These are phyloP conservation scores for Latheticus oryzae DNA, from an alignment of 2,888 invertebrate species.

Conservation along the genomic window DNA sequence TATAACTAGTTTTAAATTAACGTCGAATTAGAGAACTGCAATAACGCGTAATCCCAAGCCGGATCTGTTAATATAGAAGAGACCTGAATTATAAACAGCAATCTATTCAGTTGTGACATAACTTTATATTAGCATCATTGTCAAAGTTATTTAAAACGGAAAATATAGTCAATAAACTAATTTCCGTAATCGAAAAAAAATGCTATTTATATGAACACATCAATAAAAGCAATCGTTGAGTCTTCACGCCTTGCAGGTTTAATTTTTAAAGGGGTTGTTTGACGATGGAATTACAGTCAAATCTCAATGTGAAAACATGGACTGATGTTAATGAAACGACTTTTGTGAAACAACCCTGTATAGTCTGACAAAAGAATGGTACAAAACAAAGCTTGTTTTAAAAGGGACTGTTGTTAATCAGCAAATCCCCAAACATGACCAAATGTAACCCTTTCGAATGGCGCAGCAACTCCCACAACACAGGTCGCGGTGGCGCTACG, in stretches of 20 bases:
- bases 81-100: conserved; percentile 37
- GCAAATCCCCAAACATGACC: conserved; percentile 48
- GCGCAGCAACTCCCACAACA: conserved; percentile 54
- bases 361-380: too few species aligned
- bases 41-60: conserved; percentile 32
- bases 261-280: too few species aligned
- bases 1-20: conserved; percentile 36
- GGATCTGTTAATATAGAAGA: conserved; percentile 31
- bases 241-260: conserved; percentile 31
- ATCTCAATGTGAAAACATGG: too few species aligned
- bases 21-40: conserved; percentile 32
- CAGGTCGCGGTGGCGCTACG: conserved; percentile 52
- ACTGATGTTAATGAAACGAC: too few species aligned
- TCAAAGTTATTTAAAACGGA: conserved; percentile 17
- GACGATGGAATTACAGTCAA: too few species aligned
- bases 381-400: conserved; percentile 35
- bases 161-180: conserved; percentile 35
- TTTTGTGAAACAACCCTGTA: neutral
- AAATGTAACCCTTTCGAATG: conserved; percentile 46
- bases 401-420: conserved; percentile 48
- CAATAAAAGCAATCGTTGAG: conserved; percentile 32
- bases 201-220: conserved; percentile 13
- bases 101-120: conserved; percentile 27
- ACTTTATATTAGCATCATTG: conserved; percentile 31
- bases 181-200: conserved; percentile 33